phyloP scores from a whole-genome alignment of 1,140 invertebrate species.

The Formica selysi region DNA sequence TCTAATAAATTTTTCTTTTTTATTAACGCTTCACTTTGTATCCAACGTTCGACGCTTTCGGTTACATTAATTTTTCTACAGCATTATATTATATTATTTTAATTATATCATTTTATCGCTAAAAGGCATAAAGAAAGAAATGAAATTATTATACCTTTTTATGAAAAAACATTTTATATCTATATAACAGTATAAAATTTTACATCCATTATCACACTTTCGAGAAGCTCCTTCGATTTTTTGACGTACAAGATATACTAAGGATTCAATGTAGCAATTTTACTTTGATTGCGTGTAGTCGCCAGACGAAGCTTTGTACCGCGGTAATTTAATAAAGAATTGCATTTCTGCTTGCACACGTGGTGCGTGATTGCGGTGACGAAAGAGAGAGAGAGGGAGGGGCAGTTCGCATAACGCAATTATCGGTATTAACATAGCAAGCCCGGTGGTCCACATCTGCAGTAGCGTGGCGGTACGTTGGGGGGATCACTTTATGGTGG shows the following conservation, averaged over 20 bases:
- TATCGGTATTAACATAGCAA: slow-evolving; percentile 78
- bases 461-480: slow-evolving; percentile 32
- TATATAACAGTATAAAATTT: background rate
- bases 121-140: too few relatives aligned
- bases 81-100: background rate
- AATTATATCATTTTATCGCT: too few relatives aligned
- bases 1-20: background rate
- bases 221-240: background rate
- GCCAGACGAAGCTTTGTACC: background rate
- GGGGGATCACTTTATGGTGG: slow-evolving; percentile 19
- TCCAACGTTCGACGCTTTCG: background rate
- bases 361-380: slow-evolving; percentile 26
- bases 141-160: too few relatives aligned
- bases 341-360: slow-evolving; percentile 48
- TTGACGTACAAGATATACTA: background rate
- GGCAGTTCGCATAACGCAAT: slow-evolving; percentile 73
- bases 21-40: background rate
- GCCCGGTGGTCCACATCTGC: slow-evolving; percentile 69
- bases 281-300: background rate
- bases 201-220: background rate
- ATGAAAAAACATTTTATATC: background rate
- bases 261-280: background rate
- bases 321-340: slow-evolving; percentile 14
- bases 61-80: background rate
- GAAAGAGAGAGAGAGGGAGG: background rate